Base-by-base conservation (phyloP, 2,888 invertebrate genomes). In the Apodemia duryi region DNA sequence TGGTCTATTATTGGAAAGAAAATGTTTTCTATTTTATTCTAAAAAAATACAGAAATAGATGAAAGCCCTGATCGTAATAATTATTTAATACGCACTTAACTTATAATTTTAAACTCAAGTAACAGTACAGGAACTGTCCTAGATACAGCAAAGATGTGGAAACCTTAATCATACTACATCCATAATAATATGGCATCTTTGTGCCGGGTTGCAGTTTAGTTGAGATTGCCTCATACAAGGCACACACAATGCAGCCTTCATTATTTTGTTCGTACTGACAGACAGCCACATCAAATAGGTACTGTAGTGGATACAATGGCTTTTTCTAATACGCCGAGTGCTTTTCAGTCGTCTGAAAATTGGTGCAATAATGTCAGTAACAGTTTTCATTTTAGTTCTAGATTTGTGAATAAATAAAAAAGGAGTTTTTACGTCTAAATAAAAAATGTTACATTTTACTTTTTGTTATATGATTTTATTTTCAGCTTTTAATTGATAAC, bases 191-290 rank as follows among this genome's bases (percentile, higher is more conserved):
- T 46, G 49, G 61, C 41, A 46, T 43, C 43, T 29, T 68, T 62
- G 67, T 66, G 68, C 66, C 62, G 67, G 68, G 66, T 64, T 69
- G 68, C 61, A 69, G 68, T 69, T 71, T 63, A 70, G 69, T 68
- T 67, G 70, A 68, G 73, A 74, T 74, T 72, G 72, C 71, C 72
- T 71, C 76, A 71, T 72, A 73, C 74, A 70, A 68, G 70, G 72
- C 72, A 72, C 64, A 82, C 84, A 83, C n/a, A n/a, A 84, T 82
- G 78, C 77, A 71, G 72, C 73, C 74, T 74, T 79, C 79, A 77
- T 82, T 79, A 80, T 81, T 81, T 80, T 64, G 80, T 75, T 75
- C 73, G 71, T 69, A 67, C 69, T 69, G 69, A 67, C 69, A 64
- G 70, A 67, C 70, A 65, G 69, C 66, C 69, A 63, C 69, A 71